Base-by-base conservation (phyloP, 2,888 invertebrate species). In the Meliscaeva auricollis region DNA sequence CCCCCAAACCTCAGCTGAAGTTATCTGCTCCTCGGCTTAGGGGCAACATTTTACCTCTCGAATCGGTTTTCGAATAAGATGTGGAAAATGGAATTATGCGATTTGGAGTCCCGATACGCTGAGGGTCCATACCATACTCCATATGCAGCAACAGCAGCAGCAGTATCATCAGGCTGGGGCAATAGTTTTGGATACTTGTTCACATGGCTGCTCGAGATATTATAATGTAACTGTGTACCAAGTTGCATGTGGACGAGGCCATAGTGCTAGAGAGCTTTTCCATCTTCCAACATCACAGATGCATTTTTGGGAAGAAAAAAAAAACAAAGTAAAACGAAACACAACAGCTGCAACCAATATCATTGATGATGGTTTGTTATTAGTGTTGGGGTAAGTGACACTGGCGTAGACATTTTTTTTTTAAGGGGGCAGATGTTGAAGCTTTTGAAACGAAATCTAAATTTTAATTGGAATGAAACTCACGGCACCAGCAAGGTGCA, bases 31-130 rank as follows among this genome's bases (percentile, higher is more conserved):
- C 32, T 32, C 44, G 66, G 52, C 66, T 60, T 66, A 66, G 66
- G 60, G 75, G 52, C 74, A 70, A 69, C 66, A 66, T 69, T 84
- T 84, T 44, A 60, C 75, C 64, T 72, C 77, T 73, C 60, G 22
- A 52, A 58, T 66, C 35, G 35, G 35, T 60, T 76, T 46, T 77
- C 75, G 72, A 84, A 60, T 84, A 84, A 84, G 84, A 84, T 84
- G 84, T 84, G 84, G 84, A 84, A 84, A 84, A 76, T 80, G 80
- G 75, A 80, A 84, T 84, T 84, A 84, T 84, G 80, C 41, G 84
- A 84, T 84, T 80, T 84, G 15, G 60, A 75, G 66, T 60, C 52
- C 68, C 41, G 84, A 84, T 84, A 84, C 60, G 80, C 80, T 60
- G 79, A 70, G 79, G 80, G 84, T 76, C 84, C 72, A 84, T 76